Evolutionary conservation across 2,113 vertebrate species (phyloP).

Genomic region (Holacanthus passer): DNA sequence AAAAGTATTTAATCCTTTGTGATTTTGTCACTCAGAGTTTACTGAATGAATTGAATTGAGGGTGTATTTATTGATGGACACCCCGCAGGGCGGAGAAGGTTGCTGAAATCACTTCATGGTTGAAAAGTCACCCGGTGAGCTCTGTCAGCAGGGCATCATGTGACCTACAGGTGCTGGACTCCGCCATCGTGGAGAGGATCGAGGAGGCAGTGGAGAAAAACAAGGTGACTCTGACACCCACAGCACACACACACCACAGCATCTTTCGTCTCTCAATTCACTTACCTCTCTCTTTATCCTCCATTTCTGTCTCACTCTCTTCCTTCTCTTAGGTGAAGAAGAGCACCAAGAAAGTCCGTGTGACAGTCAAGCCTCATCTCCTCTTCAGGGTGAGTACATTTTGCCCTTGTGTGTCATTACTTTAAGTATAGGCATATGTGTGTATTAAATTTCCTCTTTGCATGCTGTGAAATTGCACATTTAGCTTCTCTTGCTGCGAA

Average conservation of each 20-base stretch:
- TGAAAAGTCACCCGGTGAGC: slow-evolving; percentile 78
- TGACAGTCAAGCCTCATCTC: slow-evolving; percentile 97
- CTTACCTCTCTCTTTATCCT: not conserved
- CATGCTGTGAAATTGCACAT: too few species aligned
- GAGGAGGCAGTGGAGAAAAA: slow-evolving; percentile 76
- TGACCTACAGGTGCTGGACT: slow-evolving; percentile 77
- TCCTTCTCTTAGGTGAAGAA: slow-evolving; percentile 87
- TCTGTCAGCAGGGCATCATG: slow-evolving; percentile 77
- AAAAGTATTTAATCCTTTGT: not conserved
- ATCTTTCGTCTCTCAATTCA: too few species aligned
- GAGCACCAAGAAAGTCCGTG: slow-evolving; percentile 94
- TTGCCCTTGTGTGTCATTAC: not conserved
- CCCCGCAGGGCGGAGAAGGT: slow-evolving; percentile 75
- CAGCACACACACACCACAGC: too few species aligned
- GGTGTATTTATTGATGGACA: not conserved
- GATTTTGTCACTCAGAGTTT: not conserved
- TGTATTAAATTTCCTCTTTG: too few species aligned
- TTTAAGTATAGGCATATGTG: not conserved
- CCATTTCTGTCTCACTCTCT: not conserved
- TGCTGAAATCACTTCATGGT: slow-evolving; percentile 74
- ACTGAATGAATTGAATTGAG: not conserved
- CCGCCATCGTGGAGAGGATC: slow-evolving; percentile 74
- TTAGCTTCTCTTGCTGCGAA: too few species aligned
- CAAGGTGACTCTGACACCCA: too few species aligned
- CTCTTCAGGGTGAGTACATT: slow-evolving; percentile 91